phyloP scores from a whole-genome alignment of 2,113 vertebrate species.

The Vimba vimba region DNA sequence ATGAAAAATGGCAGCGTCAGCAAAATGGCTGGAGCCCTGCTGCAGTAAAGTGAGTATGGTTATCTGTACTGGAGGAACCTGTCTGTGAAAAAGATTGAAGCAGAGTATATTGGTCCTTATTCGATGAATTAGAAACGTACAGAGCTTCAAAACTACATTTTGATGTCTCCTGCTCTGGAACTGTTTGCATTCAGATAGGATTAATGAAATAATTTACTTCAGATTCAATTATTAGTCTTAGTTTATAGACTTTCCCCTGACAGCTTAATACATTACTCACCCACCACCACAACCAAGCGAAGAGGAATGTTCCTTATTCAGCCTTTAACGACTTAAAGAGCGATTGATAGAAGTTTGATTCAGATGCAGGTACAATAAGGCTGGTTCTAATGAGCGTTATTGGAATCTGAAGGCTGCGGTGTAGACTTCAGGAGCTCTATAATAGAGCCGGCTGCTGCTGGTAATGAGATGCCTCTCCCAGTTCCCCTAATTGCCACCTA shows the following conservation, averaged over 20 bases:
- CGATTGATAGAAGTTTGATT: slow-evolving; percentile 29
- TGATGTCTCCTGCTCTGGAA: not conserved
- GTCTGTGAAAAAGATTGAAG: slow-evolving; percentile 27
- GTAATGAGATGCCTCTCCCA: slow-evolving; percentile 73
- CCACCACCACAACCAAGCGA: not conserved
- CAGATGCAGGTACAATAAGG: slow-evolving; percentile 34
- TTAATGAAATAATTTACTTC: slow-evolving; percentile 22
- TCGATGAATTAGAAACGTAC: not conserved
- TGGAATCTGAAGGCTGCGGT: slow-evolving; percentile 57
- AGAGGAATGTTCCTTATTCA: slow-evolving; percentile 48
- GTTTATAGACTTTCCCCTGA: slow-evolving; percentile 2
- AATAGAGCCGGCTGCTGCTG: slow-evolving; percentile 55
- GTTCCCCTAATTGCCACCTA: slow-evolving; percentile 72
- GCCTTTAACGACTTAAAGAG: slow-evolving; percentile 21
- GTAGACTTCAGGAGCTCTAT: slow-evolving; percentile 58
- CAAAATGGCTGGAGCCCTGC: slow-evolving; percentile 6
- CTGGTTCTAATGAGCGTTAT: slow-evolving; percentile 56
- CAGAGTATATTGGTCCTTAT: not conserved
- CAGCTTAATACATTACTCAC: not conserved
- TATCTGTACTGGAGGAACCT: slow-evolving; percentile 11
- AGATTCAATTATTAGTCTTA: slow-evolving; percentile 1
- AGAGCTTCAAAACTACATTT: slow-evolving; percentile 27
- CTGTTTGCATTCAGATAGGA: slow-evolving; percentile 2
- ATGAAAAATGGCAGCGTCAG: slow-evolving; percentile 34
- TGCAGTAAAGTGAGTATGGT: slow-evolving; percentile 21